Conservation (phyloP, 2,113 vertebrate genomes). For the Petaurus breviceps region DNA sequence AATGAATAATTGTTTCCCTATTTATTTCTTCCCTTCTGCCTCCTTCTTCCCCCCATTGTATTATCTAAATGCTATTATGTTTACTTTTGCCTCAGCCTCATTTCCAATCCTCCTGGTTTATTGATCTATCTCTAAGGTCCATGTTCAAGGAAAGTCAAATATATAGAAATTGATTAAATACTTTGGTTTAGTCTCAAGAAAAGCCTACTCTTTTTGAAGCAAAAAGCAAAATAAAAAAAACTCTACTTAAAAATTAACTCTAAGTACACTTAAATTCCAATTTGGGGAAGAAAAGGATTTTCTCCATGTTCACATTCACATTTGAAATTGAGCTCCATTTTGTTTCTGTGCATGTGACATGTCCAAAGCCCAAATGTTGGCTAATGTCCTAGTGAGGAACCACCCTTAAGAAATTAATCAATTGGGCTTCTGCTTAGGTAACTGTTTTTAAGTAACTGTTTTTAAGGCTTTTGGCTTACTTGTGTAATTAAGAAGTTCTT, state of each 20-base stretch:
- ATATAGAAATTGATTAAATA: constrained; percentile 1
- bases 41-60: background rate
- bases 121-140: constrained; percentile 3
- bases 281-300: background rate
- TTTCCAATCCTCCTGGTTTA: constrained; percentile 2
- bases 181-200: constrained; percentile 10
- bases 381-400: background rate
- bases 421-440: background rate
- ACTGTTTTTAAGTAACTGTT: background rate
- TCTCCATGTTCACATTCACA: background rate
- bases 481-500: background rate
- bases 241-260: background rate
- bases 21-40: background rate
- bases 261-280: background rate
- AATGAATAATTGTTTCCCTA: background rate
- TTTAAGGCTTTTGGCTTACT: background rate
- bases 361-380: background rate
- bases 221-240: background rate
- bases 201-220: background rate
- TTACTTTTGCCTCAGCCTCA: background rate
- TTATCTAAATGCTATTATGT: background rate
- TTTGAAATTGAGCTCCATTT: background rate
- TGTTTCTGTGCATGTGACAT: background rate
- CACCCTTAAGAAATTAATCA: background rate
- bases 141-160: constrained; percentile 27